Evolutionary conservation across 2,888 invertebrate species (phyloP).

Genomic region (Tineola bisselliella): DNA sequence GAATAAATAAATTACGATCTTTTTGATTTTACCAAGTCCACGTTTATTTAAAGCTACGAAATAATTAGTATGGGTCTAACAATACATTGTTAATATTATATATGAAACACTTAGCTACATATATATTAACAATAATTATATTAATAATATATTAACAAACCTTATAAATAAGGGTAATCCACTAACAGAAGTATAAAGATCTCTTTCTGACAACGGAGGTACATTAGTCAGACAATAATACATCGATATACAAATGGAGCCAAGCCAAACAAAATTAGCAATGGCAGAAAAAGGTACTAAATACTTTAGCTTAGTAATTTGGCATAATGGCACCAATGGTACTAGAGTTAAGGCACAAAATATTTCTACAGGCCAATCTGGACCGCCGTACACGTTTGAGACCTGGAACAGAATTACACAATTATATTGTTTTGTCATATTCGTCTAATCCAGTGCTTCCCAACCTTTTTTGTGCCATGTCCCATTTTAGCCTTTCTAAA

Average conservation of each 20-base stretch:
- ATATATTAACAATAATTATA: too few relatives aligned
- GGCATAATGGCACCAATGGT: conserved; percentile 75
- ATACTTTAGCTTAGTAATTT: conserved; percentile 81
- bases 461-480: too few relatives aligned
- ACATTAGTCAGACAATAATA: conserved; percentile 78
- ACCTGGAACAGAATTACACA: conserved; percentile 46
- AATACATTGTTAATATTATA: too few relatives aligned
- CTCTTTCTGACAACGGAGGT: conserved; percentile 44
- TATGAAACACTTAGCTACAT: too few relatives aligned
- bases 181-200: conserved; percentile 57
- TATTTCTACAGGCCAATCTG: conserved; percentile 66
- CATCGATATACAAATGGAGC: conserved; percentile 82
- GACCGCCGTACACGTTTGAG: conserved; percentile 56
- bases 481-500: too few relatives aligned
- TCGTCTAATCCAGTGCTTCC: too few relatives aligned
- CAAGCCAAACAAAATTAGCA: conserved; percentile 85
- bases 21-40: too few relatives aligned
- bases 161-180: conserved; percentile 88
- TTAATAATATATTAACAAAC: conserved; percentile 23
- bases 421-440: not conserved
- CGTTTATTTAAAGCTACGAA: too few relatives aligned
- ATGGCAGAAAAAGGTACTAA: conserved; percentile 89
- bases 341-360: conserved; percentile 75
- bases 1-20: too few relatives aligned
- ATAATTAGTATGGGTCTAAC: too few relatives aligned